Evolutionary conservation across 2,797 vertebrate genomes (phyloP).

Genomic region (Melanogrammus aeglefinus): DNA sequence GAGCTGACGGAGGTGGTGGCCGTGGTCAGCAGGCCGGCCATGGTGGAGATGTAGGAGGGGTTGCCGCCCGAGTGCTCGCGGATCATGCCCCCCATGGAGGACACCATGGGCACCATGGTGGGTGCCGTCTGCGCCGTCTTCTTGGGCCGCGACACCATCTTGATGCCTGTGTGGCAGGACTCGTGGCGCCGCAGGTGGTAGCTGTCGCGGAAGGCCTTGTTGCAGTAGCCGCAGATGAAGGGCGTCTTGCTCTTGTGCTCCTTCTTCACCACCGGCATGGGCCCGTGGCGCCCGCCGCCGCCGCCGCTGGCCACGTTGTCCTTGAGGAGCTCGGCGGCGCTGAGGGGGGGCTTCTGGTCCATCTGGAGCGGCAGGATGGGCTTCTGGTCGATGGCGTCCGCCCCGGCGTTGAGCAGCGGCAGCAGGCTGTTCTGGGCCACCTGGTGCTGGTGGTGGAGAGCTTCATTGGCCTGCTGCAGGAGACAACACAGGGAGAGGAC

Average conservation of each 20-base stretch:
- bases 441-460: conserved; percentile 98
- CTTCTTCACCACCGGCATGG: conserved; percentile 86
- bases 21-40: conserved; percentile 92
- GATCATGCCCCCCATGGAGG: conserved; percentile 89
- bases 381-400: conserved; percentile 94
- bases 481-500: conserved; percentile 34
- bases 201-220: conserved; percentile 99
- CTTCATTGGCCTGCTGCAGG: conserved; percentile 89
- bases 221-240: conserved; percentile 98
- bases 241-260: conserved; percentile 96
- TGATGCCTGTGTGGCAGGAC: conserved; percentile 98
- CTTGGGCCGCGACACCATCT: conserved; percentile 97
- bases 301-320: conserved; percentile 79
- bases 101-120: conserved; percentile 95
- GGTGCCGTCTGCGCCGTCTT: conserved; percentile 81
- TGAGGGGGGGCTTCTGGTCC: conserved; percentile 91
- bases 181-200: conserved; percentile 98
- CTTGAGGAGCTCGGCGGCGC: conserved; percentile 87
- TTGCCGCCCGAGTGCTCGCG: conserved; percentile 87
- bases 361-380: conserved; percentile 93
- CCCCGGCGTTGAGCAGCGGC: conserved; percentile 90
- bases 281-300: conserved; percentile 51
- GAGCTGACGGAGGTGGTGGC: conserved; percentile 91
- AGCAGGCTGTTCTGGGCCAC: conserved; percentile 94
- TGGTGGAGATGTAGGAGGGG: conserved; percentile 87